A percentile compares a stretch with the other conserved stretches of the same genome.
Conservation (phyloP, 1,140 invertebrate genomes). For the Meloidogyne floridensis region DNA sequence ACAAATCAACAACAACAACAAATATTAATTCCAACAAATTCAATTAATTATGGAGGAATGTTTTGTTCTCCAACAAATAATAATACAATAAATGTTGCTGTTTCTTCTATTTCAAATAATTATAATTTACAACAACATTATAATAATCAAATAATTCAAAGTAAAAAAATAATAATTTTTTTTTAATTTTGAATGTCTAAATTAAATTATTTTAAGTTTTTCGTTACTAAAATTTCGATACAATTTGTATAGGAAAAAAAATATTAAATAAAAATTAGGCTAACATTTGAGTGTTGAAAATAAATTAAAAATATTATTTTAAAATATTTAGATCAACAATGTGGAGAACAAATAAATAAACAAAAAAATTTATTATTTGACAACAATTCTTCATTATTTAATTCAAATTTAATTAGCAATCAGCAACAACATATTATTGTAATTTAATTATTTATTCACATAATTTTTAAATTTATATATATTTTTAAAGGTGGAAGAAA, state of each 20-base stretch:
- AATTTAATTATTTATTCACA: no score
- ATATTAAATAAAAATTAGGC: no score
- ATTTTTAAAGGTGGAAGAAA: background rate
- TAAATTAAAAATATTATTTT: background rate
- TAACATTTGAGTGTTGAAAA: no score
- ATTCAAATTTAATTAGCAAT: background rate
- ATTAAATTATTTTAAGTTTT: no score
- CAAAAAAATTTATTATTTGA: background rate
- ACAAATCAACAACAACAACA: background rate
- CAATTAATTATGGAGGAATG: slow-evolving; percentile 1
- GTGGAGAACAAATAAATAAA: background rate
- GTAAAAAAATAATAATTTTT: background rate
- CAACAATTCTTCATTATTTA: background rate
- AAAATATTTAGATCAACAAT: background rate
- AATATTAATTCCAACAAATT: slow-evolving; percentile 9
- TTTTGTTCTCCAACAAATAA: slow-evolving; percentile 1
- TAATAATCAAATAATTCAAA: background rate
- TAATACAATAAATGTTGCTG: background rate
- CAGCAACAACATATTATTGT: slow-evolving; percentile 6
- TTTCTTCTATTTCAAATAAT: background rate
- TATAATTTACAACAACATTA: background rate
- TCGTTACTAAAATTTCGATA: no score
- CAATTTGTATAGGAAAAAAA: no score
- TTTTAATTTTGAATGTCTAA: no score
- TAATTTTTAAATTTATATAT: no score